Evolutionary conservation across 2,888 invertebrate genomes (phyloP).

Genomic region (Sclerodermus sp.): DNA sequence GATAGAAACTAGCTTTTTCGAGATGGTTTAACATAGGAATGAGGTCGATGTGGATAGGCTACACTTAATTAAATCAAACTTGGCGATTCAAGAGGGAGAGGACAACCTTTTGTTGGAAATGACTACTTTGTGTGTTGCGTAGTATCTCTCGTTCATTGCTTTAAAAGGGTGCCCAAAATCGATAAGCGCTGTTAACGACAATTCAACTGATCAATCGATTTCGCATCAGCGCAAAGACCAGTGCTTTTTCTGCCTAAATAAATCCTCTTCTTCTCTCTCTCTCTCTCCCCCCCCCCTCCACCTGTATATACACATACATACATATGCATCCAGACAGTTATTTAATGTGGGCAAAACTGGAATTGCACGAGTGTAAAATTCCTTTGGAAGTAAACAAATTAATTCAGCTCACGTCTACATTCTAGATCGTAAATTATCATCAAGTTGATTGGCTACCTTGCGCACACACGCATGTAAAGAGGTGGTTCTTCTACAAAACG

Average conservation of each 20-base stretch:
- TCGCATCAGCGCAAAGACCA: too few relatives aligned
- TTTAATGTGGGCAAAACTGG: too few relatives aligned
- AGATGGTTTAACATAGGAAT: conserved; percentile 35
- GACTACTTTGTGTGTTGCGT: conserved; percentile 23
- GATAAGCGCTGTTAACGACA: conserved; percentile 19
- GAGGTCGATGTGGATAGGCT: conserved; percentile 29
- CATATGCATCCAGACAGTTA: too few relatives aligned
- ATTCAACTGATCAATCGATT: too few relatives aligned
- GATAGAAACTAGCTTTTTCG: too few relatives aligned
- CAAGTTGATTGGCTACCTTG: conserved; percentile 52
- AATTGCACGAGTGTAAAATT: conserved; percentile 32
- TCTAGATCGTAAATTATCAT: conserved; percentile 54
- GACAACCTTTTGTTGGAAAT: conserved; percentile 32
- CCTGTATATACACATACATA: too few relatives aligned
- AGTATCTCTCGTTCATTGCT: conserved; percentile 22
- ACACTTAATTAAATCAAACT: conserved; percentile 38
- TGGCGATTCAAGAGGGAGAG: conserved; percentile 34
- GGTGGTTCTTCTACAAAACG: conserved; percentile 12
- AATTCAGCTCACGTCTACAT: conserved; percentile 50
- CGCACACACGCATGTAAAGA: conserved; percentile 18
- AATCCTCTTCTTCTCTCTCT: too few relatives aligned
- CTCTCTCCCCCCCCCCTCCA: too few relatives aligned
- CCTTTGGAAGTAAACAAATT: conserved; percentile 50
- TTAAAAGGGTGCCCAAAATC: conserved; percentile 18
- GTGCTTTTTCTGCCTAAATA: too few relatives aligned